Conservation (phyloP, 2,888 invertebrate genomes). For the Trissolcus brochymenae region DNA sequence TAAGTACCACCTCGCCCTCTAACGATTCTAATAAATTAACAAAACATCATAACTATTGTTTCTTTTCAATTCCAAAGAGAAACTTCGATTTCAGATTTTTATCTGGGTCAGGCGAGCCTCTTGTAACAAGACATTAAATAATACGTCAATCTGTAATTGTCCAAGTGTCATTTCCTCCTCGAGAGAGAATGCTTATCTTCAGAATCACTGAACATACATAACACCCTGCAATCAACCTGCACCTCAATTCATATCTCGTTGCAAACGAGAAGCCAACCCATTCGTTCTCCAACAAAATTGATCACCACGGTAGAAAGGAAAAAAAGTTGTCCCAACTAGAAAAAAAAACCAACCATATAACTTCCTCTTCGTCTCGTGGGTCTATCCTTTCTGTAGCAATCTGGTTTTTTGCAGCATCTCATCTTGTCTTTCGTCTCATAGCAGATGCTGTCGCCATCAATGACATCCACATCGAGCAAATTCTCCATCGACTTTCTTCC, state of each 20-base stretch:
- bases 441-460: constrained; percentile 57
- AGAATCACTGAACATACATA: too few relatives aligned
- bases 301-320: background rate
- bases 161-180: too few relatives aligned
- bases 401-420: constrained; percentile 60
- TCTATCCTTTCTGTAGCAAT: constrained; percentile 64
- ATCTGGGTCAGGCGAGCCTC: constrained; percentile 10
- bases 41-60: background rate
- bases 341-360: constrained; percentile 71
- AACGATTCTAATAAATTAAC: too few relatives aligned
- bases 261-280: background rate
- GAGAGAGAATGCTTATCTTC: background rate
- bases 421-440: constrained; percentile 66
- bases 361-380: constrained; percentile 69
- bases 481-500: constrained; percentile 86
- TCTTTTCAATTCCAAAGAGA: background rate
- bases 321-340: background rate
- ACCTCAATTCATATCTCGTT: too few relatives aligned
- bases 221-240: too few relatives aligned
- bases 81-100: background rate
- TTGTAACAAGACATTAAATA: too few relatives aligned
- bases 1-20: background rate
- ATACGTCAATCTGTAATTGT: too few relatives aligned
- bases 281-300: background rate
- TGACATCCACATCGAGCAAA: constrained; percentile 76